Evolutionary conservation across 2,888 invertebrate species (phyloP).

Genomic region (Sepiola atlantica): DNA sequence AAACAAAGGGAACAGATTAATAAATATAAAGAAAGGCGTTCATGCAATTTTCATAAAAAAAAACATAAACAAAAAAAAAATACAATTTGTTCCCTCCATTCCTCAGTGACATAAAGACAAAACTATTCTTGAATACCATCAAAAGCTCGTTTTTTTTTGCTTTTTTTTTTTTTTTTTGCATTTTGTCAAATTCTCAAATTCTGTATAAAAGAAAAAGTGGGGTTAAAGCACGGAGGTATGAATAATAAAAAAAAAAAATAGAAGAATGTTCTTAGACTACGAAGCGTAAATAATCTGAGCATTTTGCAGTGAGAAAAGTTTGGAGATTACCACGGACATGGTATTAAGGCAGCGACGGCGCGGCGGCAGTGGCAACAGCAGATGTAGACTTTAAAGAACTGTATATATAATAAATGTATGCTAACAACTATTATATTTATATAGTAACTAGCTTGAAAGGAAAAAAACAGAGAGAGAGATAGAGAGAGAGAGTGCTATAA

Average conservation of each 20-base stretch:
- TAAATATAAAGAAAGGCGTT: background rate
- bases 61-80: too few species aligned
- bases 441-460: too few species aligned
- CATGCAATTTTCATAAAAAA: background rate
- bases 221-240: background rate
- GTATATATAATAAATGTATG: background rate
- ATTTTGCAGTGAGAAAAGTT: constrained; percentile 22
- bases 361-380: too few species aligned
- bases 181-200: background rate
- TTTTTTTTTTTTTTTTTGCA: too few species aligned
- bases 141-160: background rate
- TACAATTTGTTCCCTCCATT: background rate
- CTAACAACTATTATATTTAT: background rate
- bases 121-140: background rate
- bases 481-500: too few species aligned
- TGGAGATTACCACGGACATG: background rate
- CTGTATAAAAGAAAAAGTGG: background rate
- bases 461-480: too few species aligned
- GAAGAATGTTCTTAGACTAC: background rate
- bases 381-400: too few species aligned
- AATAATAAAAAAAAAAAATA: background rate
- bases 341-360: background rate
- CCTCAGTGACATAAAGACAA: background rate
- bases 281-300: background rate
- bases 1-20: background rate